Conservation (phyloP, 2,113 vertebrate genomes). For the Amphiprion percula region DNA sequence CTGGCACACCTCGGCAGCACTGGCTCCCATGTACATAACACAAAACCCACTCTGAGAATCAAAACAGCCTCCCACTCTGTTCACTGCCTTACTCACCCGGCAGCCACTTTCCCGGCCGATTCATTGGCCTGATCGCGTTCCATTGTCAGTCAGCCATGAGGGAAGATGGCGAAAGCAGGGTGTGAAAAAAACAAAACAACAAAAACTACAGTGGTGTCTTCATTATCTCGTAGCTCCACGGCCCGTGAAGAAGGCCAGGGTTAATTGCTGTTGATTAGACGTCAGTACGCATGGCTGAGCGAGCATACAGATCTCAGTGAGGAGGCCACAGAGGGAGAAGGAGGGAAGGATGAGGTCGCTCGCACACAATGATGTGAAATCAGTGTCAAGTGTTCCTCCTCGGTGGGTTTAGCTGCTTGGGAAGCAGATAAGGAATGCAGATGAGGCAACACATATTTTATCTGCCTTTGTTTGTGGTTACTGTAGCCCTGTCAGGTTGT, state of each 20-base stretch:
- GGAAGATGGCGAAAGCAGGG: constrained; percentile 53
- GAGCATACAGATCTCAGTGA: constrained; percentile 49
- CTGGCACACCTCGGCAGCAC: constrained; percentile 44
- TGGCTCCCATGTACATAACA: neutral
- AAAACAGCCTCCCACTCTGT: neutral
- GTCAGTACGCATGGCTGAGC: constrained; percentile 63
- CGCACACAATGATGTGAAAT: constrained; percentile 55
- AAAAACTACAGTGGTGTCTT: constrained; percentile 47
- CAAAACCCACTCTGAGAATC: constrained; percentile 16
- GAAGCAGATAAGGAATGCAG: constrained; percentile 51
- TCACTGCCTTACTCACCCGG: constrained; percentile 26
- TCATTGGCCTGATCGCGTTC: constrained; percentile 51
- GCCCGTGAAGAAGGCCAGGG: constrained; percentile 58
- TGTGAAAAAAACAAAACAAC: constrained; percentile 37
- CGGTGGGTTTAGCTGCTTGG: constrained; percentile 39
- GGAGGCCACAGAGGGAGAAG: constrained; percentile 32
- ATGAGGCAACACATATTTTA: constrained; percentile 17
- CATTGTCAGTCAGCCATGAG: constrained; percentile 52
- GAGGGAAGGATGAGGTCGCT: constrained; percentile 48
- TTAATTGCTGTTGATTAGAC: constrained; percentile 80
- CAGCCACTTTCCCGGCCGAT: neutral
- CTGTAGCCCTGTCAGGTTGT: neutral
- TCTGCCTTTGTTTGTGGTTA: constrained; percentile 4
- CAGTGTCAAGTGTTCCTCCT: constrained; percentile 67
- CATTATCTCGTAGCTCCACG: constrained; percentile 60